phyloP scores from a whole-genome alignment of 2,113 vertebrate genomes.

The Cyprinodon brontotheroides region DNA sequence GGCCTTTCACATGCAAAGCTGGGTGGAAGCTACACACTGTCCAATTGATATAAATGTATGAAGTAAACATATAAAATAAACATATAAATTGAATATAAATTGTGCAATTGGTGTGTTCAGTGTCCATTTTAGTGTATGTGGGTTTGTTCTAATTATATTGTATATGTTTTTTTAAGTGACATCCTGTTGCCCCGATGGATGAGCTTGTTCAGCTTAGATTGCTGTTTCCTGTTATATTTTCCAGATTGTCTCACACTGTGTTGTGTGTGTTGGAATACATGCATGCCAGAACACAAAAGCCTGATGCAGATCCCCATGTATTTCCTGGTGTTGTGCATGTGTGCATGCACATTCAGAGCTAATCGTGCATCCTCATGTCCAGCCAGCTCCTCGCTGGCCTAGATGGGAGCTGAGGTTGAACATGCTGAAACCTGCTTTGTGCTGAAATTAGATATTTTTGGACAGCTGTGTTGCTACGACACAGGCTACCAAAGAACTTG shows the following conservation, averaged over 20 bases:
- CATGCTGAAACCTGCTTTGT: slow-evolving; percentile 57
- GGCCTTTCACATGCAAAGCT: slow-evolving; percentile 61
- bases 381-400: slow-evolving; percentile 22
- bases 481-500: slow-evolving; percentile 32
- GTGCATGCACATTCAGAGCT: slow-evolving; percentile 1
- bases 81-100: too few relatives aligned
- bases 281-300: slow-evolving; percentile 31
- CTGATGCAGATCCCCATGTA: slow-evolving; percentile 56
- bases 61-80: background rate
- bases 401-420: slow-evolving; percentile 40
- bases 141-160: background rate
- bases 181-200: slow-evolving; percentile 62
- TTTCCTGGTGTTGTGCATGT: slow-evolving; percentile 59
- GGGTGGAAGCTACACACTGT: background rate
- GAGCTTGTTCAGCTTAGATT: slow-evolving; percentile 71
- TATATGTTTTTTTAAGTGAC: slow-evolving; percentile 41
- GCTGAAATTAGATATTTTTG: slow-evolving; percentile 58
- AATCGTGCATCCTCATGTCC: slow-evolving; percentile 18
- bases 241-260: slow-evolving; percentile 28
- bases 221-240: slow-evolving; percentile 74
- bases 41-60: background rate
- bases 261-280: slow-evolving; percentile 6
- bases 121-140: background rate
- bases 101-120: background rate
- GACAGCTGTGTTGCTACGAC: slow-evolving; percentile 45